Evolutionary conservation across 2,888 invertebrate species (phyloP).

Genomic region (Seira musarum): DNA sequence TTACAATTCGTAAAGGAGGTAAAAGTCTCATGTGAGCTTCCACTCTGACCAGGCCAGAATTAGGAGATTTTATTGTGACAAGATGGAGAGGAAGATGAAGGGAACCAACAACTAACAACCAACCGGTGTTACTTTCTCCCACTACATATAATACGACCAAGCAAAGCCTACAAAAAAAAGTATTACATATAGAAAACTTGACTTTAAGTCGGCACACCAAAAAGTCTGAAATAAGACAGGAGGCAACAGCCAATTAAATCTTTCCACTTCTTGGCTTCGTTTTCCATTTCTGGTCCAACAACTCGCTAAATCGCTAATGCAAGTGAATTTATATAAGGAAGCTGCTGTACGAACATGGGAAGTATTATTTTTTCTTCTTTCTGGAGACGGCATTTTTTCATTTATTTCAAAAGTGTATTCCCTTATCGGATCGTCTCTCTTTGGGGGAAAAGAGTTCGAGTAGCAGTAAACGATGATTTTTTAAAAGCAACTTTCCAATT

Average conservation of each 20-base stretch:
- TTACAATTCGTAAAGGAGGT: no score
- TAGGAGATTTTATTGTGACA: slow-evolving; percentile 57
- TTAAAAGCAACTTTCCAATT: slow-evolving; percentile 1
- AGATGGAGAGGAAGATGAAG: slow-evolving; percentile 32
- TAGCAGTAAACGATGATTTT: neutral
- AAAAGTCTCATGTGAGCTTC: slow-evolving; percentile 3
- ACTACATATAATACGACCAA: slow-evolving; percentile 2
- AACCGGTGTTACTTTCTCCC: slow-evolving; percentile 33
- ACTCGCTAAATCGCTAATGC: no score
- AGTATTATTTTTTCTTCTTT: no score
- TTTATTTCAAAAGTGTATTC: neutral
- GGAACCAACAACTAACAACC: slow-evolving; percentile 8
- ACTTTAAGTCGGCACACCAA: slow-evolving; percentile 50
- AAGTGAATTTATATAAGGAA: neutral
- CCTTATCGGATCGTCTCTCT: neutral
- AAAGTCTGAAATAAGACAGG: slow-evolving; percentile 55
- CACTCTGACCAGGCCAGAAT: slow-evolving; percentile 7
- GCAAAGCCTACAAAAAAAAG: slow-evolving; percentile 4
- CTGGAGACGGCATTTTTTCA: no score
- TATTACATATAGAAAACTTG: slow-evolving; percentile 27
- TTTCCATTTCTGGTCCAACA: slow-evolving; percentile 10
- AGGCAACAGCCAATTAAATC: slow-evolving; percentile 62
- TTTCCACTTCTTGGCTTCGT: slow-evolving; percentile 61
- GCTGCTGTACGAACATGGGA: no score
- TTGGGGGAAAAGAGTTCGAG: neutral